Conservation (phyloP, 2,113 vertebrate genomes). For the Enhydra lutris region DNA sequence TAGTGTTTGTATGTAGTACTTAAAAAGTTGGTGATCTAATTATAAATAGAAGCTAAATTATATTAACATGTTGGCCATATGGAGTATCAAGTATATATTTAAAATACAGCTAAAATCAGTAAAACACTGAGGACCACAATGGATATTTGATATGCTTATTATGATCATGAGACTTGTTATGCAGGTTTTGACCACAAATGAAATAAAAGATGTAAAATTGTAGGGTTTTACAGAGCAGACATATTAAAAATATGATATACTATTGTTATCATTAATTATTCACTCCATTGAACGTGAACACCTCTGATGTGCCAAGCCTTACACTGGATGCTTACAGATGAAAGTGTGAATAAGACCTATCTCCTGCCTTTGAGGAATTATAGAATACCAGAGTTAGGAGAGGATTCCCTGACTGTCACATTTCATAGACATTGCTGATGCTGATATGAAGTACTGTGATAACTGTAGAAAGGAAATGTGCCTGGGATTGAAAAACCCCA, state of each 20-base stretch:
- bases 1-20: neutral
- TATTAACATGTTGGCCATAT: neutral
- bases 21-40: neutral
- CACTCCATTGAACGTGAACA: neutral
- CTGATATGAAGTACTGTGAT: neutral
- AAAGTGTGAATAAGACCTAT: neutral
- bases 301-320: neutral
- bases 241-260: neutral
- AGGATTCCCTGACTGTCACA: neutral
- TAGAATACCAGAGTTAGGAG: neutral
- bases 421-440: neutral
- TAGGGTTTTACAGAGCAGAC: neutral
- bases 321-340: neutral
- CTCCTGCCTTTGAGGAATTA: neutral
- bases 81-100: neutral
- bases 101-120: neutral
- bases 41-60: constrained; percentile 7
- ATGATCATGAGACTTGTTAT: neutral
- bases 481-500: neutral
- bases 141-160: neutral
- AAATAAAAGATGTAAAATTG: neutral
- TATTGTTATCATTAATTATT: neutral
- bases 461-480: neutral
- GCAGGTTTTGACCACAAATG: neutral
- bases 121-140: neutral